Evolutionary conservation across 2,888 invertebrate genomes (phyloP), one percentile per base, ranked within the genome.

Genomic region (Agrotis puta): DNA sequence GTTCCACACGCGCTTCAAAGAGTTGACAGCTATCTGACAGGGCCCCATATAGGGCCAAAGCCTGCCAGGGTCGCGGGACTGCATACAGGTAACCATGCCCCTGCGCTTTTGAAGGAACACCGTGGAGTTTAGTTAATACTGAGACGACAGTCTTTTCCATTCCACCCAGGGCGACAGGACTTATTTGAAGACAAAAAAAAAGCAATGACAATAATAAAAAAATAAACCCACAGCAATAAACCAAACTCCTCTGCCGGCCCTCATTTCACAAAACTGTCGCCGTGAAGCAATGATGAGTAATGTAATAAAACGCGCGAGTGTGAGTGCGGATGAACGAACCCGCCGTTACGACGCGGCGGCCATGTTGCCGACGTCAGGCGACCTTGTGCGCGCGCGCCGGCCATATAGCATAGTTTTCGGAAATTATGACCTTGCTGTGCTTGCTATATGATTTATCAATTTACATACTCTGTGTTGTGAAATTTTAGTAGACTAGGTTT

Each of bases 241-340:
- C 54, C 43, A 47, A 53, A 64, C 24, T 33, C 11, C 22, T 59
- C 79, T 77, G 78, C 64, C 56, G 67, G 48, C 63, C 73, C 81
- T 51, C 63, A 54, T 22, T 18, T 11, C 61, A 33, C 70, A 61
- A 39, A 74, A 62, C 61, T 81, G 82, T 82, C 78, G 27, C 77
- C 78, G 72, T 71, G 61, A 68, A 64, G 64, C 39, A 64, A 59
- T 71, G 81, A 78, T 56, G 56, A 56, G 56, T 56, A 56, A 56
- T 56, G 71, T 77, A 71, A 75, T 75, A 59, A 54, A 64, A 11
- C 13, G 50, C 64, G 62, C n/a, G 14, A 58, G 85, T 83, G 79
- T 77, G 82, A 57, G 83, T 68, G 74, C 70, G 81, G 84, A 84
- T 83, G 81, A 85, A 84, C 84, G 84, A 84, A 83, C 84, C 85